Base-by-base conservation (phyloP, 2,888 invertebrate genomes). In the Parnassius apollo region DNA sequence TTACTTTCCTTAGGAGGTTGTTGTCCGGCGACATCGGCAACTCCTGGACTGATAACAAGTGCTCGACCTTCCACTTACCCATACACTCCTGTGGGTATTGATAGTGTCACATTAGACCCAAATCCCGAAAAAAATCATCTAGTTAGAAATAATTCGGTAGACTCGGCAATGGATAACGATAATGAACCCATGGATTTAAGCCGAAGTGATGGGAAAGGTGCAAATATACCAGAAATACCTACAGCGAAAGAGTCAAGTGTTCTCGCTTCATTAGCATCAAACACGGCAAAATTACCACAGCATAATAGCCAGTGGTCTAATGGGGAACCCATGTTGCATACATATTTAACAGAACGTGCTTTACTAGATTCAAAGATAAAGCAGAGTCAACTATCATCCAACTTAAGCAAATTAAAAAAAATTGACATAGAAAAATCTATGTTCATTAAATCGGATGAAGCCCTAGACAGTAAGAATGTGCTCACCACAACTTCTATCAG, bases 321-420 rank as follows among this genome's bases (percentile, higher is more conserved):
- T 62, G 94, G 94, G 48, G 94, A 94, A 68, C 93, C 94, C 8
- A 93, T 95, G 92, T 83, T 95, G 59, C 95, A 95, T 69, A 95
- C 94, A 0, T 96, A 96, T 81, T 91, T 95, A 57, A 95, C 95
- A 1, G 95, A 95, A 76, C 92, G 95, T 75, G 95, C 95, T 13
- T 85, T 95, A 57, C 93, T 94, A 76, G 94, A 95, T 76, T 93
- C 94, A 49, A 94, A 94, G 81, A 94, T 95, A 65, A 96, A 95
- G 80, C 95, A 95, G 77, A 94, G 94, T 68, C 94, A 94, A 77
- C 81, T 91, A 61, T 84, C 87, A 52, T 78, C 82, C 64, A 86
- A 73, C 67, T 75, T 85, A 67, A 83, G 78, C 66, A 90, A 86
- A 81, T 68, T 81, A 65, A 84, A 81, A 67, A 91, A 89, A 76